Evolutionary conservation across 2,888 invertebrate species (phyloP).

Genomic region (Thymelicus lineola): DNA sequence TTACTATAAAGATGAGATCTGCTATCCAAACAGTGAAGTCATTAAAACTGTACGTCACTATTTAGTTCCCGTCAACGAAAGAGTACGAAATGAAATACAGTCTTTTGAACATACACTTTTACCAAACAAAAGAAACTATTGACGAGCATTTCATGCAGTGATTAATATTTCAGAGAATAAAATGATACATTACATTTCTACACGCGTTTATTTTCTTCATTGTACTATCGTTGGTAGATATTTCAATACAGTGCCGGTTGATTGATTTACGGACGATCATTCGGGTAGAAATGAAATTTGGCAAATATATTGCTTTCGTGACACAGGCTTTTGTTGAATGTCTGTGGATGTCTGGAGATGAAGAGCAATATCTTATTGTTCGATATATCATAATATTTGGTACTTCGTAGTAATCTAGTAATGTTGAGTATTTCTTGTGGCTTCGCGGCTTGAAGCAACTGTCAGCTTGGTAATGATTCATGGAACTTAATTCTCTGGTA

Average conservation of each 20-base stretch:
- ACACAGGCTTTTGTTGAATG: constrained; percentile 1
- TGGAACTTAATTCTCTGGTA: background rate
- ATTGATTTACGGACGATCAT: constrained; percentile 34
- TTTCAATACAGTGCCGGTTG: constrained; percentile 24
- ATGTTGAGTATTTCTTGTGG: background rate
- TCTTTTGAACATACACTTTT: background rate
- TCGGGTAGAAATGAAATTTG: constrained; percentile 28
- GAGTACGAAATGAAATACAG: background rate
- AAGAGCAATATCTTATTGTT: constrained; percentile 9
- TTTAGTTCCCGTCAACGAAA: too few relatives aligned
- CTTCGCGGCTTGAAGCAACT: background rate
- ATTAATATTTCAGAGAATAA: constrained; percentile 27
- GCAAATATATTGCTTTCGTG: constrained; percentile 33
- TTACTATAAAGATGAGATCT: too few relatives aligned
- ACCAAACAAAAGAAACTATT: constrained; percentile 16
- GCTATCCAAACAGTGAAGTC: background rate
- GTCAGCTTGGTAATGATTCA: constrained; percentile 1
- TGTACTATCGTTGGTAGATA: constrained; percentile 20
- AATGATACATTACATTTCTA: constrained; percentile 22
- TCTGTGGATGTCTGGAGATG: constrained; percentile 9
- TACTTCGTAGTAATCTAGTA: background rate
- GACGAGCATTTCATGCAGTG: background rate
- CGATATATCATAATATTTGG: constrained; percentile 16
- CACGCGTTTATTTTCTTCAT: constrained; percentile 17
- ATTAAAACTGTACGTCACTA: background rate